Percentiles rank a stretch among this genome's conserved stretches.
phyloP scores from a whole-genome alignment of 2,797 vertebrate genomes.

The Harpagifer antarcticus region DNA sequence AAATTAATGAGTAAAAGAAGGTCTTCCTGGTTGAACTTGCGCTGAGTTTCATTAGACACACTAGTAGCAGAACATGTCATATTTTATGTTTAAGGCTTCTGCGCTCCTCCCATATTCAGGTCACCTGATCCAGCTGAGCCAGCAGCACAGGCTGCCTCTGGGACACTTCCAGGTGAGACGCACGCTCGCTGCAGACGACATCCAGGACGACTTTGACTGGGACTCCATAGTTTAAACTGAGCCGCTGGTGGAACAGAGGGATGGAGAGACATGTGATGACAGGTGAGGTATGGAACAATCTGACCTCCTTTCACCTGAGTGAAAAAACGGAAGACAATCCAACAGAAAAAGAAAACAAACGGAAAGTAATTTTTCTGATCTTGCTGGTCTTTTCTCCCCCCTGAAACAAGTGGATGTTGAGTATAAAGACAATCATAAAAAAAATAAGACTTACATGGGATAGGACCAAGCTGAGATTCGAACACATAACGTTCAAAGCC shows the following conservation, averaged over 20 bases:
- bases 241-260: background rate
- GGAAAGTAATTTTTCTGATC: constrained; percentile 57
- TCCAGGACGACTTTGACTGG: constrained; percentile 93
- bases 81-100: background rate
- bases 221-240: constrained; percentile 89
- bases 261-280: constrained; percentile 21
- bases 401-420: constrained; percentile 47
- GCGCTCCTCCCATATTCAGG: constrained; percentile 67
- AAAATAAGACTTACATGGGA: constrained; percentile 68
- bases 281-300: constrained; percentile 45
- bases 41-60: too few relatives aligned
- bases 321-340: constrained; percentile 81
- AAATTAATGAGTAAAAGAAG: too few relatives aligned
- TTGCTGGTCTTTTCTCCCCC: constrained; percentile 46
- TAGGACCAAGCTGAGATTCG: constrained; percentile 68
- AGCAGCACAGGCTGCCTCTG: constrained; percentile 86
- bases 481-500: constrained; percentile 59
- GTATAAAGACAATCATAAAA: constrained; percentile 87
- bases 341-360: constrained; percentile 53
- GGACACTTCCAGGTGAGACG: constrained; percentile 90
- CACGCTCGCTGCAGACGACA: constrained; percentile 89
- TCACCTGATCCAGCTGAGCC: constrained; percentile 89
- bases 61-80: too few relatives aligned
- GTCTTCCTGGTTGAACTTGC: too few relatives aligned
- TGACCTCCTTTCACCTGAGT: constrained; percentile 57